Conservation (phyloP, 2,113 vertebrate genomes). For the Dicentrarchus labrax region DNA sequence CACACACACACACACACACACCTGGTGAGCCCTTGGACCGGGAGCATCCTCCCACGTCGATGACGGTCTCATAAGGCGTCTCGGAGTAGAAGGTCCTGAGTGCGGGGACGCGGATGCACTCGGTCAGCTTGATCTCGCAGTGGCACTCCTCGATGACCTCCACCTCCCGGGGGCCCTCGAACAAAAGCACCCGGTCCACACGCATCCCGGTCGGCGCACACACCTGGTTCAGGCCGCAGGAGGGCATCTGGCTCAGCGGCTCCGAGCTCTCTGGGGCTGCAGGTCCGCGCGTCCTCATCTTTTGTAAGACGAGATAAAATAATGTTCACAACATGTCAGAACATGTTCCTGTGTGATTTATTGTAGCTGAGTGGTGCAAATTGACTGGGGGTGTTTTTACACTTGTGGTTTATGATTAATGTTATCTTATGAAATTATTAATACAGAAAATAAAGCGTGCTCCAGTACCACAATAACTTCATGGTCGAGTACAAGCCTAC, state of each 20-base stretch:
- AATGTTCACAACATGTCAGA: slow-evolving; percentile 6
- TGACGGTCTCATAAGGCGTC: slow-evolving; percentile 82
- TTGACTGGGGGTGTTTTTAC: not conserved
- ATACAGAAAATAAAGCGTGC: not conserved
- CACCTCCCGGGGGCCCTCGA: slow-evolving; percentile 77
- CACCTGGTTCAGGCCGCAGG: slow-evolving; percentile 76
- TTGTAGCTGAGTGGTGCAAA: not conserved
- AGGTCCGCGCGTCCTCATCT: slow-evolving; percentile 54
- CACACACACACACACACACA: slow-evolving; percentile 38
- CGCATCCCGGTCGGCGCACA: slow-evolving; percentile 79
- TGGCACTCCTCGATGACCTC: slow-evolving; percentile 84
- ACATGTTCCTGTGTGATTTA: not conserved
- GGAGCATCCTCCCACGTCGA: slow-evolving; percentile 85
- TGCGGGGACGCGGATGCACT: slow-evolving; percentile 79
- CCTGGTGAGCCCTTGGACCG: slow-evolving; percentile 71
- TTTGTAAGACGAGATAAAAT: not conserved
- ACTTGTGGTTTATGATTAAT: not conserved
- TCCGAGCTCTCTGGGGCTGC: fast-evolving
- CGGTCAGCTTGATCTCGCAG: slow-evolving; percentile 74
- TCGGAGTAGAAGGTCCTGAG: slow-evolving; percentile 85
- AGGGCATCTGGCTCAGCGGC: not conserved
- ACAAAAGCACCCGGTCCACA: slow-evolving; percentile 79
- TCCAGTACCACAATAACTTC: not conserved
- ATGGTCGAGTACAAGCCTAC: not conserved
- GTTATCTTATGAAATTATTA: not conserved